Base-by-base conservation (phyloP, 2,888 invertebrate genomes). In the Zaprionus bogoriensis region DNA sequence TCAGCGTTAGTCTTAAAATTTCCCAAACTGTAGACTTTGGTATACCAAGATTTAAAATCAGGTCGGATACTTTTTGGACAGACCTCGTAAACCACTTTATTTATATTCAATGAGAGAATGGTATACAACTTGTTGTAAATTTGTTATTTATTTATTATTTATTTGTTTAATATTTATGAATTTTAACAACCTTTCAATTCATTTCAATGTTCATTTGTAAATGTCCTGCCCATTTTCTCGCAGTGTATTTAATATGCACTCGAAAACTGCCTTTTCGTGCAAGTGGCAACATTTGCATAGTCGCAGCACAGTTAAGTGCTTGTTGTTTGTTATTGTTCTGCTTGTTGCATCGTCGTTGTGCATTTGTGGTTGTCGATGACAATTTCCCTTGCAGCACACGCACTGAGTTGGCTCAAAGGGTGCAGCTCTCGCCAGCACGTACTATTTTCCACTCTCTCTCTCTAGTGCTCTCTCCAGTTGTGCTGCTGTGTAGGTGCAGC, bases 251-350 rank as follows among this genome's bases (percentile, higher is more conserved):
- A 27, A 47, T 45, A n/a, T 32, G 38, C 52, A 30, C 32, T 57
- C 25, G 23, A 7, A 19, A 36, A 19, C 14, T 36, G 19, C 19
- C 38, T 27, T 38, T 69, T 22, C 39, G 51, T 59, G 59, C 41
- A 22, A 36, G 17, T 23, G 19, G 53, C 59, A 41, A 14, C 46
- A 41, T 53, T 32, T 28, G 45, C 50, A 38, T 42, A 46, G 46
- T 53, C 59, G 53, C 50, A 57, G 51, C 58, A 46, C 63, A 51
- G 50, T 47, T 63, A 67, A 67, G 41, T 60, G 63, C 36, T 19
- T 30, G 22, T 25, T 60, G 41, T 44, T 45, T 28, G 7, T n/a
- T 20, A 17, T 32, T 39, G 20, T 17, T n/a, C 5, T 19, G n/a
- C 12, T 27, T 39, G 38, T 39, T 50, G 20, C 50, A 17, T 5